Conservation (phyloP, 1,140 invertebrate genomes). For the Lerema accius region DNA sequence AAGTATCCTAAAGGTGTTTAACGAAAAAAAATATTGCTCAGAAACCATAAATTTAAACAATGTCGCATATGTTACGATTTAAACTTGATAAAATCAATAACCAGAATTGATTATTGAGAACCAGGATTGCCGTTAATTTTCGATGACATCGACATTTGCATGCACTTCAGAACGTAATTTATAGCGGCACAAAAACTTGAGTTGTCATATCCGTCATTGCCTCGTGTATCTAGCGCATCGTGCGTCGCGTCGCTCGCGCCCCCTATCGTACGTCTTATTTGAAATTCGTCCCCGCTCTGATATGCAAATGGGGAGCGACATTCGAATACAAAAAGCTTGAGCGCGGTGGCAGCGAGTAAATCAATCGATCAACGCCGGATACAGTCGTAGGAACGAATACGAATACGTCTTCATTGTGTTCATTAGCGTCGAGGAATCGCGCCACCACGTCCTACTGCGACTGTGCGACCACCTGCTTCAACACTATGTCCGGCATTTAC, state of each 20-base stretch:
- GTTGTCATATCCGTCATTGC: slow-evolving; percentile 44
- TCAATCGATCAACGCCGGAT: slow-evolving; percentile 82
- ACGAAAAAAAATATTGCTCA: too few species aligned
- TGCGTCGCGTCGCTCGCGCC: slow-evolving; percentile 31
- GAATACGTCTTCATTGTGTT: slow-evolving; percentile 80
- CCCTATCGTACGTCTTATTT: slow-evolving; percentile 62
- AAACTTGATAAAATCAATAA: background rate
- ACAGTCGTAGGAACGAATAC: slow-evolving; percentile 66
- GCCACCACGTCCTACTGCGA: slow-evolving; percentile 34
- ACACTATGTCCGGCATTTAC: slow-evolving; percentile 67
- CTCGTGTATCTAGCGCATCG: slow-evolving; percentile 55
- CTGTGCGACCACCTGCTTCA: slow-evolving; percentile 74
- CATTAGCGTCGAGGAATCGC: slow-evolving; percentile 70
- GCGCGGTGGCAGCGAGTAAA: slow-evolving; percentile 79
- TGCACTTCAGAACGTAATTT: slow-evolving; percentile 15
- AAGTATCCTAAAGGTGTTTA: too few species aligned
- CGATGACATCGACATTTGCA: slow-evolving; percentile 20
- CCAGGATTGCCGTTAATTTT: slow-evolving; percentile 16
- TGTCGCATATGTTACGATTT: too few species aligned
- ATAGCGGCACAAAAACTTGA: slow-evolving; percentile 19
- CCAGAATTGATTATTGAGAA: background rate
- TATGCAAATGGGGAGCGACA: slow-evolving; percentile 77
- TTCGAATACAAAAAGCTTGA: slow-evolving; percentile 80
- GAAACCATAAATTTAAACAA: too few species aligned
- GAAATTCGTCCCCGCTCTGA: slow-evolving; percentile 63